Evolutionary conservation across 2,888 invertebrate species (phyloP), one percentile per base, ranked within the genome.

Genomic region (Eumerus sabulonum): DNA sequence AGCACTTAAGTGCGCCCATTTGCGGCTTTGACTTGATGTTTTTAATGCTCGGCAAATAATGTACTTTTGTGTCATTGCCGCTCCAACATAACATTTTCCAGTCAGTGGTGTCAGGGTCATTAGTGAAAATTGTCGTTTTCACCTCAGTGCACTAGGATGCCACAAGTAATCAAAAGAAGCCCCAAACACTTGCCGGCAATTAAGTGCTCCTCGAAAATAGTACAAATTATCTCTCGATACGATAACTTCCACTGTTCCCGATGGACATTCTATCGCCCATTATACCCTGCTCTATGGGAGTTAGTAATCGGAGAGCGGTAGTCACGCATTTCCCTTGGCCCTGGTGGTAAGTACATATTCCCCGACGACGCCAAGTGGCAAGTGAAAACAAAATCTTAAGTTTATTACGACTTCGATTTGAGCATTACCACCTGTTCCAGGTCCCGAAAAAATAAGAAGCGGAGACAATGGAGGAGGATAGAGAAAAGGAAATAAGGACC

Each of bases 331-430:
- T n/a, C n/a, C n/a, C n/a, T n/a, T n/a, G n/a, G n/a, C n/a, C n/a
- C n/a, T n/a, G n/a, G n/a, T n/a, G n/a, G n/a, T n/a, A n/a, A n/a
- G n/a, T n/a, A n/a, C n/a, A n/a, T n/a, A n/a, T n/a, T n/a, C n/a
- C n/a, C n/a, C n/a, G n/a, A n/a, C n/a, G n/a, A n/a, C 66, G 66
- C 44, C 76, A 76, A 66, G 71, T 71, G 71, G 64, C 50, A 45
- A 48, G 60, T 71, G 54, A 64, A 64, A 66, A 66, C 19, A 71
- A 71, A 76, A 71, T 27, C 27, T 38, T 27, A 54, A 76, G 38
- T 66, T 71, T 66, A 50, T 56, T 60, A 51, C 45, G 38, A 45
- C 60, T 62, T 56, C 50, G 66, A 44, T 76, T n/a, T 50, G 35
- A 54, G 53, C 36, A 57, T n/a, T 14, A 42, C 27, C 13, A 19